These are phyloP conservation scores for Drosophila asahinai DNA, from an alignment of 1,140 invertebrate species.

Conservation along the genomic window DNA sequence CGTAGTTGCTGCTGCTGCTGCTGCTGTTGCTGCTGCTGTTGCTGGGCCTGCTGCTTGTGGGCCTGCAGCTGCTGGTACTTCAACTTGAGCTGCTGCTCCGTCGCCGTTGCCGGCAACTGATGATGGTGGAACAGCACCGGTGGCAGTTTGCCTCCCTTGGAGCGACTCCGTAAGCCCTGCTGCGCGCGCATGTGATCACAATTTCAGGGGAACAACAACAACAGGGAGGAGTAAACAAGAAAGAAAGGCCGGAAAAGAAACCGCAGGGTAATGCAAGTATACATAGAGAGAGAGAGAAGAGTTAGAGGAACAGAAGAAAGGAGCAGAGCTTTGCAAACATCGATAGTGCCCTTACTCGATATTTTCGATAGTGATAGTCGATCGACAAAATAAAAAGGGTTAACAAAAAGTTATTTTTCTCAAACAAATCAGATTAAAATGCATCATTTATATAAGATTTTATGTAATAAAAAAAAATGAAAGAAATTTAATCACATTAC, in stretches of 20 bases:
- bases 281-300: conserved; percentile 37
- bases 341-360: too few relatives aligned
- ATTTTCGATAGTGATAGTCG: too few relatives aligned
- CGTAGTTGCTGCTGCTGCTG: conserved; percentile 70
- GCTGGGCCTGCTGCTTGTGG: conserved; percentile 50
- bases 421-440: too few relatives aligned
- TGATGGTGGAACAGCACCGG: conserved; percentile 58
- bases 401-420: too few relatives aligned
- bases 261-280: conserved; percentile 33
- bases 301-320: conserved; percentile 42
- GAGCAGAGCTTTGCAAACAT: too few relatives aligned
- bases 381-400: too few relatives aligned
- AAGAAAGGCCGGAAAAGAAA: conserved; percentile 42
- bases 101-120: conserved; percentile 58
- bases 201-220: conserved; percentile 12
- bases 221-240: conserved; percentile 44
- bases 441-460: too few relatives aligned
- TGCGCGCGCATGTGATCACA: conserved; percentile 19
- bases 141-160: conserved; percentile 68
- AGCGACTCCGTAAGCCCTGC: conserved; percentile 63
- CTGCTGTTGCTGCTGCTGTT: conserved; percentile 55
- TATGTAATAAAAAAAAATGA: too few relatives aligned
- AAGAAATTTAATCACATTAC: too few relatives aligned
- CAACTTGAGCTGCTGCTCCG: conserved; percentile 60
- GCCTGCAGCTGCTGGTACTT: conserved; percentile 60